These are phyloP conservation scores for Eupithecia centaureata DNA, from an alignment of 2,888 invertebrate species.

Conservation along the genomic window DNA sequence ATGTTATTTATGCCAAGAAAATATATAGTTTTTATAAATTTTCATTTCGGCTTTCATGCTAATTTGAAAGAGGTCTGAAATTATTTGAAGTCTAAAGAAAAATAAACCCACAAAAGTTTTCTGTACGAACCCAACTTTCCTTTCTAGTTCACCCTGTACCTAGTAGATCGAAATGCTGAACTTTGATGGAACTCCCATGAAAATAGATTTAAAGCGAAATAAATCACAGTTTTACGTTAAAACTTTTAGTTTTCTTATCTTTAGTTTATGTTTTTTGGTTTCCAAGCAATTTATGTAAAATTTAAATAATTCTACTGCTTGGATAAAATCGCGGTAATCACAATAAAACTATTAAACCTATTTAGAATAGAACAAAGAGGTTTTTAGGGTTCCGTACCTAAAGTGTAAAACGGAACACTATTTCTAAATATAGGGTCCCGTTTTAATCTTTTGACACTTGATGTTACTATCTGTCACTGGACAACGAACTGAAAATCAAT, in stretches of 20 bases:
- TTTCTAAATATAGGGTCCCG: too few species aligned
- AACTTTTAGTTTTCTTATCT: conserved; percentile 6
- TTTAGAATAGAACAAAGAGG: too few species aligned
- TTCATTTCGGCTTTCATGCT: not conserved
- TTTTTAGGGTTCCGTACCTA: too few species aligned
- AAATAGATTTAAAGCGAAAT: conserved; percentile 12
- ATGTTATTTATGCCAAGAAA: not conserved
- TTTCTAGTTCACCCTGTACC: conserved; percentile 7
- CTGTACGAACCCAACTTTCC: not conserved
- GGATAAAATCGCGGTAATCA: not conserved
- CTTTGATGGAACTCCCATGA: conserved; percentile 20
- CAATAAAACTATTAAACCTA: too few species aligned
- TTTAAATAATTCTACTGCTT: not conserved
- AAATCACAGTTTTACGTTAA: conserved; percentile 13
- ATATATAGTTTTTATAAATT: not conserved
- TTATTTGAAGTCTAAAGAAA: not conserved
- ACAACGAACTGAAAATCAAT: too few species aligned
- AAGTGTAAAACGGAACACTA: too few species aligned
- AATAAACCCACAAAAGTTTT: not conserved
- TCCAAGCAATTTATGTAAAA: not conserved
- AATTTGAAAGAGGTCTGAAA: not conserved
- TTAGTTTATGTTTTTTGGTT: not conserved
- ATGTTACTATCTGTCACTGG: too few species aligned
- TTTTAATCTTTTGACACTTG: too few species aligned
- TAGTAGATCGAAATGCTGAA: conserved; percentile 7